Conservation (phyloP, 2,797 vertebrate genomes). For the Tenualosa thibaudeaui region DNA sequence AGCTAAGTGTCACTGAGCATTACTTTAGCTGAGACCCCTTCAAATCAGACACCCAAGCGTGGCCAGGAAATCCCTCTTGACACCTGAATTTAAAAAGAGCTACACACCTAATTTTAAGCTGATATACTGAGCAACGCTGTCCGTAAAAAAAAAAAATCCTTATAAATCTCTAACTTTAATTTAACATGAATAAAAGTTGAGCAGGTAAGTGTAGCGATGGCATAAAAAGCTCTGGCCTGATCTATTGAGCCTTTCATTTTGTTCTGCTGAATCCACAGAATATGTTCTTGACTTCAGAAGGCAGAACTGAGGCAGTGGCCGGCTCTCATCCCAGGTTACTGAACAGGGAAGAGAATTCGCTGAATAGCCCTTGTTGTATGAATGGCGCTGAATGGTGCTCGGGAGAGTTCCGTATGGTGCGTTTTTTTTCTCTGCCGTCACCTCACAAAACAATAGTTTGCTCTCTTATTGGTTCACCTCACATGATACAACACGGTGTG, state of each 20-base stretch:
- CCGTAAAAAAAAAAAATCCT: neutral
- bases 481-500: neutral
- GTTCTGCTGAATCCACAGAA: neutral
- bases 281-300: neutral
- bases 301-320: neutral
- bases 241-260: neutral
- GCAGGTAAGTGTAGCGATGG: neutral
- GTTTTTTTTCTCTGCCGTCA: neutral
- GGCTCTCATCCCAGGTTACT: neutral
- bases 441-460: neutral
- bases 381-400: neutral
- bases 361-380: neutral
- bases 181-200: neutral
- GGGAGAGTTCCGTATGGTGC: neutral
- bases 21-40: neutral
- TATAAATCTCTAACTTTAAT: neutral
- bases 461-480: neutral
- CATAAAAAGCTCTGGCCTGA: neutral
- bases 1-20: neutral
- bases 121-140: neutral
- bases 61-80: neutral
- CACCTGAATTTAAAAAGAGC: constrained; percentile 3
- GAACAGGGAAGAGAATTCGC: neutral
- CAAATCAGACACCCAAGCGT: neutral
- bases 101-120: neutral